phyloP scores from a whole-genome alignment of 1,140 invertebrate genomes.

The Camponotus floridanus region DNA sequence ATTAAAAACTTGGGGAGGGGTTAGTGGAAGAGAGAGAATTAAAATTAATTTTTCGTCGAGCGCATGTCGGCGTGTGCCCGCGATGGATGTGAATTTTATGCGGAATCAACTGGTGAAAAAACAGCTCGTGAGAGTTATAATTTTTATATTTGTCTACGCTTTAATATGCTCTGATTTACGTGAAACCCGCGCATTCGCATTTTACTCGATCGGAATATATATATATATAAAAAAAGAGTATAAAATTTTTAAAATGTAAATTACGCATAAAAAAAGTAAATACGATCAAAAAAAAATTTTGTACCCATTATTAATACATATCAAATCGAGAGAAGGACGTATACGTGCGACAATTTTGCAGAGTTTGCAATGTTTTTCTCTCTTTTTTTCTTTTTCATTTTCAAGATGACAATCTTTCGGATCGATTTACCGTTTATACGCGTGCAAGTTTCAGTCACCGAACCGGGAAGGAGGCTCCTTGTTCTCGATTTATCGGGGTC shows the following conservation, averaged over 20 bases:
- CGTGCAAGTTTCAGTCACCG: constrained; percentile 25
- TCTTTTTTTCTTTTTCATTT: constrained; percentile 11
- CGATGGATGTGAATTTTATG: constrained; percentile 43
- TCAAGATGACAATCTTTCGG: background rate
- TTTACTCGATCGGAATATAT: constrained; percentile 11
- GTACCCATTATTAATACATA: background rate
- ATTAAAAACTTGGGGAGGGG: constrained; percentile 40
- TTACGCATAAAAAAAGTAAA: background rate
- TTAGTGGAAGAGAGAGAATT: background rate
- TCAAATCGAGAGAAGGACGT: background rate
- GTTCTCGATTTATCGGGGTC: constrained; percentile 69
- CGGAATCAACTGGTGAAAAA: constrained; percentile 35
- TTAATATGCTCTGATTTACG: constrained; percentile 37
- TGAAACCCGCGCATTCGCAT: background rate
- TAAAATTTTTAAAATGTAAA: background rate
- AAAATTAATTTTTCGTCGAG: constrained; percentile 46
- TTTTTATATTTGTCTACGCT: constrained; percentile 40
- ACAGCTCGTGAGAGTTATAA: constrained; percentile 14
- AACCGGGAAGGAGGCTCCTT: constrained; percentile 32
- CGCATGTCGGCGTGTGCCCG: background rate
- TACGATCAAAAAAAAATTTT: background rate
- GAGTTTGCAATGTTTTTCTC: background rate
- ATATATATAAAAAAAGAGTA: background rate
- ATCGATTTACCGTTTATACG: constrained; percentile 39
- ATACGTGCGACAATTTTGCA: background rate